Conservation (phyloP, 2,113 vertebrate genomes). For the Haemorhous mexicanus region DNA sequence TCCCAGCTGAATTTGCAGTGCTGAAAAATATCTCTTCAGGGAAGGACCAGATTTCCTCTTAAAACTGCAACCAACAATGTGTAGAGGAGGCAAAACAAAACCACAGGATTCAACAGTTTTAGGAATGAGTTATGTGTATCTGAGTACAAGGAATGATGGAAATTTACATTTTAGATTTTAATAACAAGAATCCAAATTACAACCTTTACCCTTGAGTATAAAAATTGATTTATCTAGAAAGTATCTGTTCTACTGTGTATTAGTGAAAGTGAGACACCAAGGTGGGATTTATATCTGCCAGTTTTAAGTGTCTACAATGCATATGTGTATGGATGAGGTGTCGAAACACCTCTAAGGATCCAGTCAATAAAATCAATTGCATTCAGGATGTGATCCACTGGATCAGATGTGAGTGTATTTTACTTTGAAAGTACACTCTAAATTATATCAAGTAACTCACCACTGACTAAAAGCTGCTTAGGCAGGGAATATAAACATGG, state of each 20-base stretch:
- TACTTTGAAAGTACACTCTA: neutral
- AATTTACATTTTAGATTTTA: neutral
- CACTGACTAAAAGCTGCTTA: neutral
- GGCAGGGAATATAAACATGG: neutral
- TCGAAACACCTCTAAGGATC: neutral
- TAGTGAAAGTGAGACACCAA: neutral
- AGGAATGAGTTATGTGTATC: neutral
- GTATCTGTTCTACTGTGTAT: neutral
- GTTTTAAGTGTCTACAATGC: neutral
- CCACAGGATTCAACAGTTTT: neutral
- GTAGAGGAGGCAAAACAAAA: neutral
- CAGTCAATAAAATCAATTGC: neutral
- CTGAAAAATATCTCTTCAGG: neutral
- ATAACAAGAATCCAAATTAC: neutral
- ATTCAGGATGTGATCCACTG: neutral
- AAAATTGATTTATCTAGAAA: neutral
- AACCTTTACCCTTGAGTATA: neutral
- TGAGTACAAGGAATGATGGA: neutral
- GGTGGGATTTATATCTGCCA: neutral
- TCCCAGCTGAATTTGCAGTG: neutral
- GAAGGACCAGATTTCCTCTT: neutral
- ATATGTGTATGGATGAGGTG: neutral
- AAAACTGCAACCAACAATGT: neutral
- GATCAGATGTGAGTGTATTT: neutral
- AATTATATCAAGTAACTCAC: neutral